Percentiles rank a stretch among this genome's conserved stretches.
Evolutionary conservation across 2,888 invertebrate species (phyloP).

Genomic region (Pyrochroa serraticornis): DNA sequence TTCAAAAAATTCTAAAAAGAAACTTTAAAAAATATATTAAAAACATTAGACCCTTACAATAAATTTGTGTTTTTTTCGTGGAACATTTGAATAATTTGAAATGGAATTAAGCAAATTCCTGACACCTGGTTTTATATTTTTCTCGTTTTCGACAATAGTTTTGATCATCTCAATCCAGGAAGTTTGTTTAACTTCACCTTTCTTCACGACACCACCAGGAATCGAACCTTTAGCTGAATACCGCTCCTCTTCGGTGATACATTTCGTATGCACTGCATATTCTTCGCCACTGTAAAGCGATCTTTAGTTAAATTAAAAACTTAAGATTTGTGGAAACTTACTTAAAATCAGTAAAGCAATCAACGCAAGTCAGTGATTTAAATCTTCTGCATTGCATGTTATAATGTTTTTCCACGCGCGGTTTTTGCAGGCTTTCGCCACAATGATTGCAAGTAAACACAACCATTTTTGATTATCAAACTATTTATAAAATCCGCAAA

Average conservation of each 20-base stretch:
- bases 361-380: constrained; percentile 85
- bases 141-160: constrained; percentile 66
- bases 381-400: constrained; percentile 70
- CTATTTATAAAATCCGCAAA: neutral
- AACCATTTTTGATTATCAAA: constrained; percentile 70
- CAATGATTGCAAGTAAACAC: constrained; percentile 93
- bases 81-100: constrained; percentile 76
- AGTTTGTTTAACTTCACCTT: constrained; percentile 86
- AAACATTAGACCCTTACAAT: constrained; percentile 53
- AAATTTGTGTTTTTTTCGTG: constrained; percentile 85
- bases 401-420: constrained; percentile 89
- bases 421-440: constrained; percentile 89
- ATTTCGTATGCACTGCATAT: constrained; percentile 81
- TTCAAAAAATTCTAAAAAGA: constrained; percentile 68
- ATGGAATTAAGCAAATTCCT: constrained; percentile 70
- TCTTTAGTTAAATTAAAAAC: neutral
- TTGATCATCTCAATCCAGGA: constrained; percentile 80
- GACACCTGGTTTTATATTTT: constrained; percentile 63
- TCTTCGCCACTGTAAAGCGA: constrained; percentile 69
- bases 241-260: constrained; percentile 84
- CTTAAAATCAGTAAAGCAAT: constrained; percentile 90
- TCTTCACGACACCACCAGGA: constrained; percentile 72
- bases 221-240: constrained; percentile 85
- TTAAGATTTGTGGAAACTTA: constrained; percentile 54
- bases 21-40: constrained; percentile 1